phyloP scores from a whole-genome alignment of 2,113 vertebrate genomes.

The Hystrix cristata region DNA sequence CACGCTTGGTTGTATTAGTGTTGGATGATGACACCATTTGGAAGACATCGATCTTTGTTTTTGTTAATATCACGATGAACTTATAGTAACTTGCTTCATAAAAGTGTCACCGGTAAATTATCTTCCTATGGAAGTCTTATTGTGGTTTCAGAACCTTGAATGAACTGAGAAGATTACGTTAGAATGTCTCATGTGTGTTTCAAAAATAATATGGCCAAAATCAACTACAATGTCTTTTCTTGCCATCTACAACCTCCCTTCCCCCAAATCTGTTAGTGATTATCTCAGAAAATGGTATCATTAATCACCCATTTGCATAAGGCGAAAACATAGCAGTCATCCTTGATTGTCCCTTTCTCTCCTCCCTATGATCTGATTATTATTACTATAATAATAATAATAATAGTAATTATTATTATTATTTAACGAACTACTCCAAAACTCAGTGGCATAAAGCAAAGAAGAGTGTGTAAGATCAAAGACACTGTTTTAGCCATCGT shows the following conservation, averaged over 20 bases:
- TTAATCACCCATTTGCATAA: not conserved
- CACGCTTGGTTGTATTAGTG: not conserved
- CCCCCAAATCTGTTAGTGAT: not conserved
- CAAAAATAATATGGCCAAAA: not conserved
- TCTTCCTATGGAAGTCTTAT: constrained; percentile 54
- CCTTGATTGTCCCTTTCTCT: not conserved
- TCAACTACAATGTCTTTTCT: not conserved
- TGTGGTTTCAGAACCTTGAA: constrained; percentile 62
- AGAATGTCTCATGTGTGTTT: constrained; percentile 17
- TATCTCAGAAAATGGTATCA: not conserved
- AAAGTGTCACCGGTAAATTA: constrained; percentile 79
- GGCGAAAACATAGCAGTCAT: not conserved
- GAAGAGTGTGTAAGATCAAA: not conserved
- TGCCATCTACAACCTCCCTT: not conserved
- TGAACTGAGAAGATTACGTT: not conserved
- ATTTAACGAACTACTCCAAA: not conserved
- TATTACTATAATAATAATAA: not conserved
- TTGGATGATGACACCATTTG: constrained; percentile 15
- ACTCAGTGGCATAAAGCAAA: not conserved
- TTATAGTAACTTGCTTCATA: constrained; percentile 76
- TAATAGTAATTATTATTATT: not conserved
- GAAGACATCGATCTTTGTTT: constrained; percentile 65
- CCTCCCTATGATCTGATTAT: not conserved
- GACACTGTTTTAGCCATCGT: not conserved
- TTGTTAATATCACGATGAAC: constrained; percentile 77